Evolutionary conservation across 1,140 invertebrate species (phyloP), one percentile per base, ranked within the genome.

Genomic region (Drosophila truncata): DNA sequence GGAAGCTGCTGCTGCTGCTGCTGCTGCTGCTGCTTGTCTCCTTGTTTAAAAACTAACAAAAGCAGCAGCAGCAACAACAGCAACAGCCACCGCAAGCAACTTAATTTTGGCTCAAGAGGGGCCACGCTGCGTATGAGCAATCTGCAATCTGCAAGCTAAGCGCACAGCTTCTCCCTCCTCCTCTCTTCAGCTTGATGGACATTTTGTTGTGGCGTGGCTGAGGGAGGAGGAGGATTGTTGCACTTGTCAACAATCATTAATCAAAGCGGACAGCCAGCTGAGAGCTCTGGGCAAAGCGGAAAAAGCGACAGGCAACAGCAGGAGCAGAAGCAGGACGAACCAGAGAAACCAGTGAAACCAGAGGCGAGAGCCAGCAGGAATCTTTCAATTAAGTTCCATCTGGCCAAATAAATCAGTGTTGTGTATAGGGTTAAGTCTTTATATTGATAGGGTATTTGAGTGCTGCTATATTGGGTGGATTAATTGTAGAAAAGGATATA

Each of bases 71-170:
- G n/a, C 37, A 49, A 20, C 25, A 46, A 3, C 49, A 57, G 42
- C 74, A 33, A 13, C 29, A 55, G 64, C 25, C 61, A 74, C 79
- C 83, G 75, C 83, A 86, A 82, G 84, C 82, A 78, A 87, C 80
- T 87, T 88, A 62, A 87, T 83, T 87, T 70, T 69, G 49, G 63
- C 55, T 71, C 49, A 61, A 77, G 46, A 47, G 50, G 67, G 67
- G 64, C 62, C 75, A 88, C 85, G 59, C 76, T 72, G 83, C 83
- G 83, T 87, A 87, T 87, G 83, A 87, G 76, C 82, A 86, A 86
- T 87, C 66, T 72, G 63, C 58, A 66, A 63, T 16, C 58, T 31
- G n/a, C n/a, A n/a, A 35, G 49, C 61, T 55, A 41, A 54, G 27
- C 54, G 65, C 41, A 72, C 41, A 72, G 76, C 29, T 50, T 23